A percentile compares a stretch with the other conserved stretches of the same genome.
Evolutionary conservation across 1,140 invertebrate species (phyloP).

Genomic region (Solen grandis): DNA sequence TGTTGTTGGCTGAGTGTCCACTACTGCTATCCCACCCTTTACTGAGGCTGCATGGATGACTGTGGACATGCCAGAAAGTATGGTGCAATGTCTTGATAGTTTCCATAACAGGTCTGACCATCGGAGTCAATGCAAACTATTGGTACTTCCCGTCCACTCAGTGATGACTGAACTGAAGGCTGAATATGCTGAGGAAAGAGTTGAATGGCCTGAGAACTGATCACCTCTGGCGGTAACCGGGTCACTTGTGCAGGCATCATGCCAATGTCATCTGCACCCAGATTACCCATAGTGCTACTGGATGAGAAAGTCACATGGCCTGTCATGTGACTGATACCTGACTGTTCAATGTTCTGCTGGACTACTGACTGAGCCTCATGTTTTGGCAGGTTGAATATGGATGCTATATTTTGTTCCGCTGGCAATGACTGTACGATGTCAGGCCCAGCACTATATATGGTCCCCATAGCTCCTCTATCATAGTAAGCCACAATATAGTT

Average conservation of each 20-base stretch:
- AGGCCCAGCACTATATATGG: background rate
- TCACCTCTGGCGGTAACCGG: background rate
- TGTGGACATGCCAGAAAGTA: background rate
- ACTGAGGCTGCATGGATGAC: no score
- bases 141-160: conserved; percentile 1
- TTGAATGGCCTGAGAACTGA: conserved; percentile 11
- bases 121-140: conserved; percentile 3
- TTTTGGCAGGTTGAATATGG: background rate
- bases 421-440: background rate
- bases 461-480: background rate
- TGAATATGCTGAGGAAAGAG: background rate
- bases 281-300: background rate
- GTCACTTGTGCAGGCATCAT: conserved; percentile 16
- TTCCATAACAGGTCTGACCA: conserved; percentile 28
- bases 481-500: conserved; percentile 2
- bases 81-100: background rate
- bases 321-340: background rate
- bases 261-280: conserved; percentile 15
- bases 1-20: no score
- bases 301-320: background rate
- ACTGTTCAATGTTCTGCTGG: background rate
- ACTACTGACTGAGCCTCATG: background rate
- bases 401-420: background rate
- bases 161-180: background rate
- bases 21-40: no score